Percentiles rank a stretch among this genome's conserved stretches.
Evolutionary conservation across 2,888 invertebrate species (phyloP).

Genomic region (Deroplatys truncata): DNA sequence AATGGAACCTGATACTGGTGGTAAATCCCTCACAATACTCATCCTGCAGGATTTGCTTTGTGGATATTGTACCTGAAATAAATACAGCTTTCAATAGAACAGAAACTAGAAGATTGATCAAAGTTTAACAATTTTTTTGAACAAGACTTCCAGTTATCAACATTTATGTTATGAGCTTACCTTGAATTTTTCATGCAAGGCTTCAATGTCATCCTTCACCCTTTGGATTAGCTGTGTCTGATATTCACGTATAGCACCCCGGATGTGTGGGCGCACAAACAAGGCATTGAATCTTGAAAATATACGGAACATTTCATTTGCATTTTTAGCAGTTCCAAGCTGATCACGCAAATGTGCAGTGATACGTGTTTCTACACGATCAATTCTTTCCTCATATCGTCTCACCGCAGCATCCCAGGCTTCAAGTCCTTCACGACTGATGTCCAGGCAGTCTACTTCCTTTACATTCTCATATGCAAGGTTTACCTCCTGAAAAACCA

Average conservation of each 20-base stretch:
- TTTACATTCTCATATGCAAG: slow-evolving; percentile 97
- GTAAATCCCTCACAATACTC: slow-evolving; percentile 88
- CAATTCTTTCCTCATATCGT: slow-evolving; percentile 96
- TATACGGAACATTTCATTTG: slow-evolving; percentile 99
- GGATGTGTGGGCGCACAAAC: slow-evolving; percentile 97
- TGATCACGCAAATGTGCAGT: slow-evolving; percentile 97
- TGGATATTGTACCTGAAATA: slow-evolving; percentile 79
- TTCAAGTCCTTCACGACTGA: slow-evolving; percentile 92
- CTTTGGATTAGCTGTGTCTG: slow-evolving; percentile 98
- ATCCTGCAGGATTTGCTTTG: slow-evolving; percentile 91
- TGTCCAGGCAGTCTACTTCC: slow-evolving; percentile 96
- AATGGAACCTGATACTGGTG: slow-evolving; percentile 96
- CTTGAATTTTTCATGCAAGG: slow-evolving; percentile 97
- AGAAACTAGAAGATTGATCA: no score
- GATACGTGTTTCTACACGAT: slow-evolving; percentile 96
- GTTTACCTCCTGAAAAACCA: slow-evolving; percentile 58
- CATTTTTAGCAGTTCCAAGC: slow-evolving; percentile 96
- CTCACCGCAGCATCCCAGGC: slow-evolving; percentile 97
- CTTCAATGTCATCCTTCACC: slow-evolving; percentile 98
- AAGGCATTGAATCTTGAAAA: slow-evolving; percentile 97
- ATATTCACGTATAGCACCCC: slow-evolving; percentile 98
- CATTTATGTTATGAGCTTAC: slow-evolving; percentile 44
- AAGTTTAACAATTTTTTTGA: no score
- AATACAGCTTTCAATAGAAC: slow-evolving; percentile 23
- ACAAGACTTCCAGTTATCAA: no score